A percentile compares a stretch with the other conserved stretches of the same genome.
These are phyloP conservation scores for Ciconia nigra DNA, from an alignment of 2,797 vertebrate genomes.

Conservation along the genomic window DNA sequence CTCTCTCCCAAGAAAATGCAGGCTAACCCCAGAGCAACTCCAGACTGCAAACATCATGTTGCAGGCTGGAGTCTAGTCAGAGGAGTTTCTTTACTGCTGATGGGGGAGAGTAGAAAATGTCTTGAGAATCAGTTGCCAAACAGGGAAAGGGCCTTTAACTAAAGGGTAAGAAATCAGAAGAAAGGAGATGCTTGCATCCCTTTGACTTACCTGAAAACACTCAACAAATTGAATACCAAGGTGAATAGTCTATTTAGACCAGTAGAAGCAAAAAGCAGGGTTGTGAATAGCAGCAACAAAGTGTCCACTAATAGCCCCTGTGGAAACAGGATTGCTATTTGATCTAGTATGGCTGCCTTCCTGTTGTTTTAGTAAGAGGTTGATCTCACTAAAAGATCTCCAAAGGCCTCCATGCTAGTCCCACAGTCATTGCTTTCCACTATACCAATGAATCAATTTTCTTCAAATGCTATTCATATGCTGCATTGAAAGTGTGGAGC, in stretches of 20 bases:
- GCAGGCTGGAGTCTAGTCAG: background rate
- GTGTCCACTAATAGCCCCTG: background rate
- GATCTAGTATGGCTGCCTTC: background rate
- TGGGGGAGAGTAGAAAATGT: background rate
- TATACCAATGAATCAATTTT: background rate
- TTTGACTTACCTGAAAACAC: background rate
- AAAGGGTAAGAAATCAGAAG: background rate
- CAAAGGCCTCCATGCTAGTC: background rate
- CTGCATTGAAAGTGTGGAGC: background rate
- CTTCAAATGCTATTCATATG: background rate
- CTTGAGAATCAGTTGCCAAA: background rate
- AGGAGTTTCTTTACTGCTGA: background rate
- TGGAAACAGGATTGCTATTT: background rate
- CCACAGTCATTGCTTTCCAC: background rate
- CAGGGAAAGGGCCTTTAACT: background rate
- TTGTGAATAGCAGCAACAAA: background rate
- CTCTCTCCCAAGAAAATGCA: background rate
- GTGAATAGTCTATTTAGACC: background rate
- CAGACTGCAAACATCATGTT: background rate
- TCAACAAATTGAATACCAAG: background rate
- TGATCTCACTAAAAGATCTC: background rate
- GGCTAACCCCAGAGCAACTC: background rate
- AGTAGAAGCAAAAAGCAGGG: background rate
- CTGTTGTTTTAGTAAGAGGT: background rate
- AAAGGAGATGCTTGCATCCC: background rate